Base-by-base conservation (phyloP, 2,113 vertebrate species). In the Podiceps cristatus region DNA sequence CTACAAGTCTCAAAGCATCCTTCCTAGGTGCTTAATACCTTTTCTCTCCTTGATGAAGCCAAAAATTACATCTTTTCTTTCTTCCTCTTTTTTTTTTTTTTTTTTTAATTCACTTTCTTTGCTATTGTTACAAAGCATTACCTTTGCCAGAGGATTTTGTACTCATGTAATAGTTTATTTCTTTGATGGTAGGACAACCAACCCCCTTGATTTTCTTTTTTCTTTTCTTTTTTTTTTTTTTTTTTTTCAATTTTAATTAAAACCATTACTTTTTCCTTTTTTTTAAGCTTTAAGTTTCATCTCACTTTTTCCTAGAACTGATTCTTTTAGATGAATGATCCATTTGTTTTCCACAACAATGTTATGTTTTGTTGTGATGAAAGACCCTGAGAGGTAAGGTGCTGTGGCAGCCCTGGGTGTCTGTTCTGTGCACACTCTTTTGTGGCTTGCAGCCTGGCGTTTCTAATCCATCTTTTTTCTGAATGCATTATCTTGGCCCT, bases 401-500 rank as follows among this genome's bases (percentile, higher is more conserved):
- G 66, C 40, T 71, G 40, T 69, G 62, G 44, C 45, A 90, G 81
- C 40, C 60, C 45, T 29, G 28, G 35, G 22, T 59, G 62, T 56
- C 89, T 90, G 3, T 83, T 94, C 81, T 50, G 67, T 28, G 40
- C 42, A 75, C 47, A 47, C 29, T 33, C 22, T 77, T 75, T 27
- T 40, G 50, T 63, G 67, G 35, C 52, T 90, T 69, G 23, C 25
- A 92, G 45, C 35, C 62, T 80, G 67, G 52, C 33, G 69, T 92
- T 92, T 90, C 79, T 75, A 94, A 87, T 94, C 72, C 86, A 33
- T 52, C 52, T 66, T 83, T 78, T 67, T 53, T 49, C 50, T 92
- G 66, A 90, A 92, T 86, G 31, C 67, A 84, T 90, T 79, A 86
- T 87, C 86, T 66, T 84, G 63, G 67, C 47, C 45, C 82, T 94